Evolutionary conservation across 2,888 invertebrate genomes (phyloP).

Genomic region (Auanema sp.): DNA sequence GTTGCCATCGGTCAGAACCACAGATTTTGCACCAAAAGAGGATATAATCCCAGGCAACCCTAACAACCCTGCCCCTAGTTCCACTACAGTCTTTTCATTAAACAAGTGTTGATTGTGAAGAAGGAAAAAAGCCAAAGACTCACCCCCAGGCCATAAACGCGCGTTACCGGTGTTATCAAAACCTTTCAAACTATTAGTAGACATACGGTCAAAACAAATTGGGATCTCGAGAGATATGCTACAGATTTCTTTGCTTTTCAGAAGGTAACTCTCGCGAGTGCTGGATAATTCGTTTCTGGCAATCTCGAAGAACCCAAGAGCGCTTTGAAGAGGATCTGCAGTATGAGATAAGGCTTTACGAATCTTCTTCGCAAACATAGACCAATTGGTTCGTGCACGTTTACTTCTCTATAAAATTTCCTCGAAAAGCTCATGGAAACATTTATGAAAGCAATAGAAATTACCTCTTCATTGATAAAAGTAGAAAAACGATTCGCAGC

Average conservation of each 20-base stretch:
- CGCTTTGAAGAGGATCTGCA: background rate
- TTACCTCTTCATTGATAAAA: constrained; percentile 15
- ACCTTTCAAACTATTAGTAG: constrained; percentile 15
- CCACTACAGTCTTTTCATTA: constrained; percentile 22
- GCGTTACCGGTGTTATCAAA: constrained; percentile 51
- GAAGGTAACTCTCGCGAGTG: background rate
- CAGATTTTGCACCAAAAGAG: constrained; percentile 7
- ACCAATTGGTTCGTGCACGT: constrained; percentile 34
- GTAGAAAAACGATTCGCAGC: background rate
- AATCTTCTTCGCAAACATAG: constrained; percentile 23
- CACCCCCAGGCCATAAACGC: constrained; percentile 46
- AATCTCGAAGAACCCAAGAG: constrained; percentile 12
- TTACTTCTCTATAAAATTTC: background rate
- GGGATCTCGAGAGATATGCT: background rate
- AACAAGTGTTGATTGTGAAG: constrained; percentile 7
- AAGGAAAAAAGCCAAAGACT: constrained; percentile 30
- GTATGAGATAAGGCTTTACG: constrained; percentile 8
- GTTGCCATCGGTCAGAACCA: constrained; percentile 44
- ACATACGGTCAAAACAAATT: background rate
- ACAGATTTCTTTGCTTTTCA: background rate
- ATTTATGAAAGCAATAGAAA: background rate
- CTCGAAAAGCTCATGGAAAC: background rate
- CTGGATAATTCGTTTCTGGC: background rate
- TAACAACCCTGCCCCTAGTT: constrained; percentile 42
- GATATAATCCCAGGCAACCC: constrained; percentile 30